phyloP scores from a whole-genome alignment of 2,113 vertebrate genomes.

The Triplophysa tibetana region DNA sequence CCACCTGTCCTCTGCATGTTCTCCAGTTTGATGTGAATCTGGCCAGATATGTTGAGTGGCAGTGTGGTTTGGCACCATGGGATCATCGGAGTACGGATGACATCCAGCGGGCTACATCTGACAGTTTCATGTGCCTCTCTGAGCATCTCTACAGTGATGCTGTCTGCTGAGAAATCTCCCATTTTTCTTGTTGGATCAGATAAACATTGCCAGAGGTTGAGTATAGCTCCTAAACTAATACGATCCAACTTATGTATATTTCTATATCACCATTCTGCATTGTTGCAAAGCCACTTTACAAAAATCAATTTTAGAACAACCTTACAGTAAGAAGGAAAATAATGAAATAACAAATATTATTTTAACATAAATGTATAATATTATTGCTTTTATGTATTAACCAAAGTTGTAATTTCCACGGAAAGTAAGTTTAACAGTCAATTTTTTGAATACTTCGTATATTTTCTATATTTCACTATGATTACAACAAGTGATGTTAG shows the following conservation, averaged over 20 bases:
- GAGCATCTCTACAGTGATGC: conserved; percentile 67
- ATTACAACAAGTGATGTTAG: too few relatives aligned
- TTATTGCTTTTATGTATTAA: too few relatives aligned
- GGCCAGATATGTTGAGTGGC: conserved; percentile 56
- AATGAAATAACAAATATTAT: too few relatives aligned
- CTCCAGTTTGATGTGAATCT: conserved; percentile 74
- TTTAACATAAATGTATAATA: too few relatives aligned
- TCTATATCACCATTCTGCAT: too few relatives aligned
- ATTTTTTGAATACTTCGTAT: too few relatives aligned
- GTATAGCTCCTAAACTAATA: background rate
- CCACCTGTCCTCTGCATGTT: conserved; percentile 77
- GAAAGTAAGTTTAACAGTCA: too few relatives aligned
- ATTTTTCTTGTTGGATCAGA: conserved; percentile 50
- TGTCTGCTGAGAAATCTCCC: conserved; percentile 58
- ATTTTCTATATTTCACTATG: too few relatives aligned
- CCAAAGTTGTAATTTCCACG: too few relatives aligned
- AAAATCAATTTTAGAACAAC: too few relatives aligned
- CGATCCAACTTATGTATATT: background rate
- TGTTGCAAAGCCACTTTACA: too few relatives aligned
- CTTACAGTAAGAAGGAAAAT: too few relatives aligned
- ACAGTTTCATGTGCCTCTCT: conserved; percentile 69
- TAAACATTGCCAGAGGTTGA: background rate
- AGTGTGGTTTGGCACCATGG: conserved; percentile 69
- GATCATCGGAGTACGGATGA: conserved; percentile 75
- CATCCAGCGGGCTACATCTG: conserved; percentile 71